These are phyloP conservation scores for Biston stratarius DNA, from an alignment of 2,888 invertebrate genomes.

Conservation along the genomic window DNA sequence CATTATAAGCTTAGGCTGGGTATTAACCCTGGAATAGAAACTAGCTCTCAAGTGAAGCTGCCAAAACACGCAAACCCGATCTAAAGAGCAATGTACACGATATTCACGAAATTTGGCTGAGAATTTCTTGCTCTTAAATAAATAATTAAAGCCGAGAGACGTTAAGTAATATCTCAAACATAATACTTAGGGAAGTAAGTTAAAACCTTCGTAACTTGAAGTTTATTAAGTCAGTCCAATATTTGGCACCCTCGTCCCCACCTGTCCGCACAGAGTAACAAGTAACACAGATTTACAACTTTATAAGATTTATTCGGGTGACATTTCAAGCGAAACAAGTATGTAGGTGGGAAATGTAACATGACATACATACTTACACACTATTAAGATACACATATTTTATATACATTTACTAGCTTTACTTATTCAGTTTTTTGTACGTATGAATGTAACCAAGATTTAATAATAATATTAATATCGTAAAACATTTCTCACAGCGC, in stretches of 20 bases:
- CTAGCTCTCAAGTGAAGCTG: too few relatives aligned
- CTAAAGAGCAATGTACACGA: background rate
- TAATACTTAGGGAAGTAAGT: slow-evolving; percentile 17
- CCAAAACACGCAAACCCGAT: too few relatives aligned
- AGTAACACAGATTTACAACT: background rate
- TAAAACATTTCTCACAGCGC: too few relatives aligned
- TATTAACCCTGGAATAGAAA: too few relatives aligned
- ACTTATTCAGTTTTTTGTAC: too few relatives aligned
- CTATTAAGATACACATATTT: too few relatives aligned
- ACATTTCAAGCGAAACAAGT: background rate
- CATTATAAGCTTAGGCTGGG: too few relatives aligned
- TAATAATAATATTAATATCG: too few relatives aligned
- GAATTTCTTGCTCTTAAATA: background rate
- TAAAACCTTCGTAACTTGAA: slow-evolving; percentile 15
- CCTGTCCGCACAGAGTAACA: slow-evolving; percentile 4
- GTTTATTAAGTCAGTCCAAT: slow-evolving; percentile 27
- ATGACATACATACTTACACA: too few relatives aligned
- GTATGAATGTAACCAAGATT: too few relatives aligned
- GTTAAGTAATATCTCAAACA: slow-evolving; percentile 18
- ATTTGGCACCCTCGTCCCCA: slow-evolving; percentile 26
- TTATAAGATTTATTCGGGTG: background rate
- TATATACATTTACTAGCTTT: too few relatives aligned
- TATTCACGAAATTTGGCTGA: background rate
- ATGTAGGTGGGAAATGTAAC: background rate
- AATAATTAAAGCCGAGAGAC: slow-evolving; percentile 7